These are phyloP conservation scores for Cyanoramphus novaezelandiae DNA, from an alignment of 2,113 vertebrate genomes.

Conservation along the genomic window DNA sequence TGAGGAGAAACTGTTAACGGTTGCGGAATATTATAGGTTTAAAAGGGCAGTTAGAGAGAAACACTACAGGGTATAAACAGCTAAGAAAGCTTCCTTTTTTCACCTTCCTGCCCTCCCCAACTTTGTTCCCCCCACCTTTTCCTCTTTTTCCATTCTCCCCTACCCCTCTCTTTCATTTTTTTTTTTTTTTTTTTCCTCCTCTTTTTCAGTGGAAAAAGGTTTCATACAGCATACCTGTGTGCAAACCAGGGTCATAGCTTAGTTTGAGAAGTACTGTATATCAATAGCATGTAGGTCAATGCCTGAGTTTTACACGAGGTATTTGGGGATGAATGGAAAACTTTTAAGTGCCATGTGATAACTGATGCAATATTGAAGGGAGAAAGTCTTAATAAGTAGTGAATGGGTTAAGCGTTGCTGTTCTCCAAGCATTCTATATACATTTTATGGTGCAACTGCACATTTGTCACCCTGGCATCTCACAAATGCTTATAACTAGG, in stretches of 20 bases:
- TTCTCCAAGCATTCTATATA: not conserved
- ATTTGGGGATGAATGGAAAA: not conserved
- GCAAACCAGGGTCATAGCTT: not conserved
- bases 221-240: not conserved
- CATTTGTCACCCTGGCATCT: not conserved
- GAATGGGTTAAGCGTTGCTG: not conserved
- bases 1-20: not conserved
- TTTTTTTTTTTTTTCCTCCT: not conserved
- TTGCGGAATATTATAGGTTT: not conserved
- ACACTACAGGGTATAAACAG: not conserved
- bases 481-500: not conserved
- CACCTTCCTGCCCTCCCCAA: rapidly evolving
- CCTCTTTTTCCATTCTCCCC: not conserved
- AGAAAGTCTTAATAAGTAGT: not conserved
- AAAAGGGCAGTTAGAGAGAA: not conserved
- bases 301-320: not conserved
- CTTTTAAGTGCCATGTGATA: not conserved
- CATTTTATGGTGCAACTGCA: not conserved
- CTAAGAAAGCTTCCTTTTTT: not conserved
- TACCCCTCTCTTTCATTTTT: not conserved
- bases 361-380: not conserved
- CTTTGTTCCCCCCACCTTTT: rapidly evolving
- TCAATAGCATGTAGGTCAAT: not conserved
- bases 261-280: not conserved
- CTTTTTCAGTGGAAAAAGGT: not conserved